These are phyloP conservation scores for Mycogona germanica DNA, from an alignment of 2,888 invertebrate genomes.

Conservation along the genomic window DNA sequence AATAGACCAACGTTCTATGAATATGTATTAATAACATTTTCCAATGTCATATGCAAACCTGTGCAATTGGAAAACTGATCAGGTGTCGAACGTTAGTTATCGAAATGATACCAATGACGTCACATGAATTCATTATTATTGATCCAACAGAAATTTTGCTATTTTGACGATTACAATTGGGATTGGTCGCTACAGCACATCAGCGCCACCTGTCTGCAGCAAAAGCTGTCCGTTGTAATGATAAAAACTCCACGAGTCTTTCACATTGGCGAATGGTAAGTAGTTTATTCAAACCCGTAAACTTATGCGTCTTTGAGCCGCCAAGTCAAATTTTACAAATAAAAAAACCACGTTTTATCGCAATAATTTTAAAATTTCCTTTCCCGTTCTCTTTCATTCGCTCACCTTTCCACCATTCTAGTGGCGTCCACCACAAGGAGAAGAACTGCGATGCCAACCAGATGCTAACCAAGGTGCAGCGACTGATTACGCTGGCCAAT, in stretches of 20 bases:
- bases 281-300: not conserved
- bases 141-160: conserved; percentile 56
- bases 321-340: too few relatives aligned
- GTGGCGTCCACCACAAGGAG: conserved; percentile 93
- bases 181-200: conserved; percentile 93
- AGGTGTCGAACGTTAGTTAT: too few relatives aligned
- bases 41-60: too few relatives aligned
- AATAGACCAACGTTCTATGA: too few relatives aligned
- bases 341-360: too few relatives aligned
- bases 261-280: conserved; percentile 97
- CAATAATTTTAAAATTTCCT: too few relatives aligned
- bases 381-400: not conserved
- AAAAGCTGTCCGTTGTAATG: conserved; percentile 62
- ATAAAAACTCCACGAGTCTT: conserved; percentile 89
- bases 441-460: conserved; percentile 77
- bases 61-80: too few relatives aligned
- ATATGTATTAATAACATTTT: too few relatives aligned
- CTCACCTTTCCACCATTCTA: conserved; percentile 36
- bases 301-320: too few relatives aligned
- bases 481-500: conserved; percentile 33
- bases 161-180: conserved; percentile 99
- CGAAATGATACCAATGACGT: too few relatives aligned
- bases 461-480: conserved; percentile 31
- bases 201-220: conserved; percentile 52
- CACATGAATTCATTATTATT: too few relatives aligned